Percentiles rank a stretch among this genome's conserved stretches.
phyloP scores from a whole-genome alignment of 2,113 vertebrate genomes.

The Corvus moneduloides region DNA sequence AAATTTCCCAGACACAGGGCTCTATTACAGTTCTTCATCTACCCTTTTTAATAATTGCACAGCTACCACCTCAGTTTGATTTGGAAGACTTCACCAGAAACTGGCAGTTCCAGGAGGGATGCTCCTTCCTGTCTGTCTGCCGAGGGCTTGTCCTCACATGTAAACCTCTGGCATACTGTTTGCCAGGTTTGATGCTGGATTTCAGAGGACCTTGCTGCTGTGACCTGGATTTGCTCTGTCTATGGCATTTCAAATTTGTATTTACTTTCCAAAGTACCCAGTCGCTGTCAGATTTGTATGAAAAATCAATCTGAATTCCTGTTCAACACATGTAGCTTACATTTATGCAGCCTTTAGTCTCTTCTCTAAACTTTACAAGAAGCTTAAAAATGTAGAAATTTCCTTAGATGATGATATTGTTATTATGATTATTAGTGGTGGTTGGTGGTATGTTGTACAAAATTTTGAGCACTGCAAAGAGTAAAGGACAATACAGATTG shows the following conservation, averaged over 20 bases:
- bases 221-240: background rate
- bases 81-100: background rate
- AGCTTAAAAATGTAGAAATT: background rate
- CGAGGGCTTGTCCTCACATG: background rate
- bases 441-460: background rate
- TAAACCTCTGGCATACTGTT: background rate
- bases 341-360: background rate
- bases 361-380: background rate
- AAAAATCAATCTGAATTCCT: background rate
- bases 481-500: background rate
- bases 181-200: background rate
- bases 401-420: background rate
- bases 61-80: background rate
- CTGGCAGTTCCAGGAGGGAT: background rate
- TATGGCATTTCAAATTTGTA: background rate
- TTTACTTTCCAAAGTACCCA: background rate
- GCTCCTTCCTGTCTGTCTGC: background rate
- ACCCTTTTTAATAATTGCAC: background rate
- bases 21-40: background rate
- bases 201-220: background rate
- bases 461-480: background rate
- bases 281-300: background rate
- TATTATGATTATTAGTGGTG: background rate
- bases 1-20: background rate
- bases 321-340: background rate